A percentile compares a stretch with the other conserved stretches of the same genome.
phyloP scores from a whole-genome alignment of 2,797 vertebrate genomes.

The Pantherophis alleghaniensis region DNA sequence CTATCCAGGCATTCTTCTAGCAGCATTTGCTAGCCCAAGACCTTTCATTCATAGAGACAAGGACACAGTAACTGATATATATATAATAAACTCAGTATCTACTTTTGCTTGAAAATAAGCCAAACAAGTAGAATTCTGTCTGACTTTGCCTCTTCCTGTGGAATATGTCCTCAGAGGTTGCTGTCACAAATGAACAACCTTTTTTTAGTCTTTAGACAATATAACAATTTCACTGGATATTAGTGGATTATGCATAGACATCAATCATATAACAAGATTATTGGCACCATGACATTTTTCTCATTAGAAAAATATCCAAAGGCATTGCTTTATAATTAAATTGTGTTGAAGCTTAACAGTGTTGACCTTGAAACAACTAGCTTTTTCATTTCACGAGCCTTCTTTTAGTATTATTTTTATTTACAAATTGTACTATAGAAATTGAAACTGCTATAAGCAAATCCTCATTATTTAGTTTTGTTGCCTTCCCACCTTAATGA shows the following conservation, averaged over 20 bases:
- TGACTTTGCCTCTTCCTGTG: background rate
- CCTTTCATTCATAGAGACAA: background rate
- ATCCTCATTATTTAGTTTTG: background rate
- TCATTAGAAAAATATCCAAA: conserved; percentile 32
- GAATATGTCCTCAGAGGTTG: background rate
- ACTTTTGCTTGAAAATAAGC: background rate
- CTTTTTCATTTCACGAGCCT: background rate
- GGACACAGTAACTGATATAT: background rate
- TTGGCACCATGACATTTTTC: conserved; percentile 33
- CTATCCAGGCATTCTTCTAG: background rate
- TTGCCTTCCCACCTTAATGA: background rate
- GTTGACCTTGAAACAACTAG: conserved; percentile 26
- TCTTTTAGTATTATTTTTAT: conserved; percentile 3
- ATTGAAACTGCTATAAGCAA: conserved; percentile 12
- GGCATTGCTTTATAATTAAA: conserved; percentile 50
- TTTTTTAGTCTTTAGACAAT: conserved; percentile 6
- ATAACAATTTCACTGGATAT: conserved; percentile 3
- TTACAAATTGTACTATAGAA: conserved; percentile 29
- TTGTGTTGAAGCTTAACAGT: conserved; percentile 25
- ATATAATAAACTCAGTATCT: background rate
- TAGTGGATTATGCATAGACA: conserved; percentile 1
- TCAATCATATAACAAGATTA: conserved; percentile 37
- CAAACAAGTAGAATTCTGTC: background rate
- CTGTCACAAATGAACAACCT: background rate
- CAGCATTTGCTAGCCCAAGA: background rate